Evolutionary conservation across 2,797 vertebrate genomes (phyloP).

Genomic region (Hemibagrus guttatus): DNA sequence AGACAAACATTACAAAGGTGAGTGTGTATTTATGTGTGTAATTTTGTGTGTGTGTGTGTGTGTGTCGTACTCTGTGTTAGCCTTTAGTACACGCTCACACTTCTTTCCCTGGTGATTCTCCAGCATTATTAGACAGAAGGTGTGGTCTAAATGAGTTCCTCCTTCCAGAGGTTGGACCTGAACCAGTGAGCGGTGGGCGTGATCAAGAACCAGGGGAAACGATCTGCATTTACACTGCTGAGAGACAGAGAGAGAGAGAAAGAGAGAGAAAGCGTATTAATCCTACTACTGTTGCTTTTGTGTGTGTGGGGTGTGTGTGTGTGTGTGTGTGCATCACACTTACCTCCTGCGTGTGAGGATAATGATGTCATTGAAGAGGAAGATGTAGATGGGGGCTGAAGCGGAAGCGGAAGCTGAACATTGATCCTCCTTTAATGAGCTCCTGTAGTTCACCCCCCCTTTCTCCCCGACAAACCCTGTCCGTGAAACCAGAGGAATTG

Average conservation of each 20-base stretch:
- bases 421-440: slow-evolving; percentile 69
- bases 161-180: slow-evolving; percentile 44
- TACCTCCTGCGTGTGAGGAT: slow-evolving; percentile 76
- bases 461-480: slow-evolving; percentile 73
- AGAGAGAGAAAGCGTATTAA: not conserved
- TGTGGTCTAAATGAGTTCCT: slow-evolving; percentile 30
- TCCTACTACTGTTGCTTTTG: not conserved
- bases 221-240: slow-evolving; percentile 43
- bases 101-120: slow-evolving; percentile 51
- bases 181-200: slow-evolving; percentile 55
- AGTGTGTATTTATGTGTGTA: not conserved
- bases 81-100: slow-evolving; percentile 50
- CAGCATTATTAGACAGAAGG: slow-evolving; percentile 50
- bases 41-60: not conserved
- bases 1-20: not conserved
- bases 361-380: slow-evolving; percentile 79
- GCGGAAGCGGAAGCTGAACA: slow-evolving; percentile 73
- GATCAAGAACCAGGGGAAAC: slow-evolving; percentile 53
- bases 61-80: slow-evolving; percentile 55
- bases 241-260: not conserved
- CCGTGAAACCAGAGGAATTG: slow-evolving; percentile 77
- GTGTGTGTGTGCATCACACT: not conserved
- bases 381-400: slow-evolving; percentile 73
- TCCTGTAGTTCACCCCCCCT: slow-evolving; percentile 75
- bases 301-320: not conserved